Evolutionary conservation across 2,113 vertebrate genomes (phyloP).

Genomic region (Sinocyclocheilus maitianheensis): DNA sequence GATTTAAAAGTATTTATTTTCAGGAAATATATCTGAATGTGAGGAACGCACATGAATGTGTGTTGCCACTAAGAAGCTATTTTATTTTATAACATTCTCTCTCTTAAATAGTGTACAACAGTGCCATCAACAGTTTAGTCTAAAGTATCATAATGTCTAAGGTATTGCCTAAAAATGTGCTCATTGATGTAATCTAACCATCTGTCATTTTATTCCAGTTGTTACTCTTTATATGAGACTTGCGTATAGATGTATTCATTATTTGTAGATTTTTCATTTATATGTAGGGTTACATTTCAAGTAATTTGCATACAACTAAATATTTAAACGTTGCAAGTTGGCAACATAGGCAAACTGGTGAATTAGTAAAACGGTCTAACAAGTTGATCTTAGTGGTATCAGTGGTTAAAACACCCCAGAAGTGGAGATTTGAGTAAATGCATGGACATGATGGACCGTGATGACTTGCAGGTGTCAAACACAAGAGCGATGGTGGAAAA

Average conservation of each 20-base stretch:
- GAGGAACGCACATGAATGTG: not conserved
- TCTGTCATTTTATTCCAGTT: not conserved
- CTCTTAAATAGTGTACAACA: not conserved
- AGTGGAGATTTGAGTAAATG: not conserved
- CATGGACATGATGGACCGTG: not conserved
- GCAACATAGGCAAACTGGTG: not conserved
- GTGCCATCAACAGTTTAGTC: not conserved
- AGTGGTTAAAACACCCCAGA: constrained; percentile 10
- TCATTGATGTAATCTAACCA: not conserved
- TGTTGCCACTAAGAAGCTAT: not conserved
- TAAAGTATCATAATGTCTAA: not conserved
- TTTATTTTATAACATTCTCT: not conserved
- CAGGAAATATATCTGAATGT: too few relatives aligned
- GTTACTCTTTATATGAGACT: not conserved
- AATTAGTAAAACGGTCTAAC: not conserved
- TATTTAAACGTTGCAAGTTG: constrained; percentile 10
- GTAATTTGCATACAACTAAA: not conserved
- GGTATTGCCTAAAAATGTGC: not conserved
- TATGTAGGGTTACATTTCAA: not conserved
- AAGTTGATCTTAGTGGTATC: not conserved
- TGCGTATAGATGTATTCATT: not conserved
- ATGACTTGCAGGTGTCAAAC: constrained; percentile 18
- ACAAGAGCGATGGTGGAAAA: not conserved
- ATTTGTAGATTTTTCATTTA: not conserved
- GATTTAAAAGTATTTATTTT: too few relatives aligned